Evolutionary conservation across 2,113 vertebrate genomes (phyloP), one percentile per base, ranked within the genome.

Genomic region (Psammodynastes pulverulentus): DNA sequence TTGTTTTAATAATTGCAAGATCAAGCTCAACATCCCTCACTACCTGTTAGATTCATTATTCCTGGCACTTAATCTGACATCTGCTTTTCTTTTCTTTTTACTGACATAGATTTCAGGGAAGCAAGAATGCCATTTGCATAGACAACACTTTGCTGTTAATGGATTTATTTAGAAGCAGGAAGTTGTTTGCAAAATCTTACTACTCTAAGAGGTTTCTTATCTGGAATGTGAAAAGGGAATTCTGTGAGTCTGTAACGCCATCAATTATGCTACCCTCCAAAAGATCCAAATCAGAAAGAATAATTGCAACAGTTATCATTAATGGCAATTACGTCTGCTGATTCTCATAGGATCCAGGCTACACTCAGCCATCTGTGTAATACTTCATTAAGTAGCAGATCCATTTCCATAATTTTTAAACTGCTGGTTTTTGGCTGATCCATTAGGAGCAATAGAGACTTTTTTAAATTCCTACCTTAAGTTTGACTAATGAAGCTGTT

Each of bases 281-380:
- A 62, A 62, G 9, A 62, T 21, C 72, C 6, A 43, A 79, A 79
- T 79, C 72, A 79, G 34, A 79, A 56, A 87, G 2, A 86, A 19
- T 88, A 72, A 88, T 43, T 90, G 87, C 8, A 89, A 84, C 34
- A 90, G 48, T 6, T 94, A 5, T 87, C 92, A 56, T 46, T 90
- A 94, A 54, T 7, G 39, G 56, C 54, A 93, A 67, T 34, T 89
- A 85, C 56, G 87, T 23, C 53, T 91, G 48, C 43, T 12, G 90
- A 89, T 26, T 79, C 85, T 67, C 87, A 90, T 86, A 95, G 85
- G 86, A 79, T 45, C 45, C 34, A 0, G 24, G 52, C 52, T n/a
- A 29, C 6, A 39, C 72, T 89, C 58, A 94, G 56, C n/a, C 72
- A 0, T 8, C 15, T 88, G 58, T 86, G 88, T 13, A 0, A 92